These are phyloP conservation scores for Mylabris phalerata DNA, from an alignment of 1,140 invertebrate species.

Conservation along the genomic window DNA sequence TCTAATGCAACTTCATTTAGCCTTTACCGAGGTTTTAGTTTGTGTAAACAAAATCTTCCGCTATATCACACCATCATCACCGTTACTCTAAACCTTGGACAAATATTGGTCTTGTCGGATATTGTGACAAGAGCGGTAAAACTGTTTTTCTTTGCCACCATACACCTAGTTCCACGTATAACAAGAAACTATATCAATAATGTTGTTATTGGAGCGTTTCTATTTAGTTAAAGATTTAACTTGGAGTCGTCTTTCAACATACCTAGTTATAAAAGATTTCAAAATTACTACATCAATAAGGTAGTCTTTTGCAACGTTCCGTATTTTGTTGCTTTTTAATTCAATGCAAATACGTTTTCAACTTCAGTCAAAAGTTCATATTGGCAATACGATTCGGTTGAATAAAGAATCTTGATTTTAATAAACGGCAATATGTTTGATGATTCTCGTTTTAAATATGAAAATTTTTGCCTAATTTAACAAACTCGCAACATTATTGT, in stretches of 20 bases:
- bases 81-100: conserved; percentile 21
- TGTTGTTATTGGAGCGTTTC: conserved; percentile 17
- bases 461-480: too few relatives aligned
- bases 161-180: too few relatives aligned
- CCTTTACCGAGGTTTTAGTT: conserved; percentile 18
- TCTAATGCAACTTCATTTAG: conserved; percentile 9
- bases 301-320: too few relatives aligned
- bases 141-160: conserved; percentile 14
- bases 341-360: too few relatives aligned
- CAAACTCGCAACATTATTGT: too few relatives aligned
- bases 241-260: not conserved
- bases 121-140: conserved; percentile 25
- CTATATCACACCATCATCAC: conserved; percentile 18
- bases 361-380: too few relatives aligned
- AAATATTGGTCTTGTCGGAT: conserved; percentile 29
- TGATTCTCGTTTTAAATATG: too few relatives aligned
- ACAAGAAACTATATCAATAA: conserved; percentile 14
- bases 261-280: not conserved
- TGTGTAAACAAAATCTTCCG: conserved; percentile 21
- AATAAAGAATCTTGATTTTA: too few relatives aligned
- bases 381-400: too few relatives aligned
- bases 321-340: too few relatives aligned
- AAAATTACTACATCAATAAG: too few relatives aligned
- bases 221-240: conserved; percentile 10
- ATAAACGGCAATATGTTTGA: too few relatives aligned